Evolutionary conservation across 2,113 vertebrate species (phyloP), one percentile per base, ranked within the genome.

Genomic region (Sinocyclocheilus maitianheensis): DNA sequence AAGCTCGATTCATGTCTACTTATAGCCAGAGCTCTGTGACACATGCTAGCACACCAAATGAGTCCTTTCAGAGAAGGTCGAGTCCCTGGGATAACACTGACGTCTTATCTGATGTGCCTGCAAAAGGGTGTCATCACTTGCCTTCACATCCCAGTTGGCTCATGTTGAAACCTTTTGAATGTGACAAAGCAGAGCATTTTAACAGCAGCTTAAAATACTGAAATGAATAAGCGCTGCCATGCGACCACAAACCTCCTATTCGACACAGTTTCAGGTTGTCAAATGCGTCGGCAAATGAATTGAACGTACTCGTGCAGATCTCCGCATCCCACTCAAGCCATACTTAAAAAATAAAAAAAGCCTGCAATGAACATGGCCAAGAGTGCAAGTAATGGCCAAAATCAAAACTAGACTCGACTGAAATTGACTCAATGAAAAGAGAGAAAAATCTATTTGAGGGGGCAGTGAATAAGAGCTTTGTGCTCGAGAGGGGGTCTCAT

Each of bases 21-120:
- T 18, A 72, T 30, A 69, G 24, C 18, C 10, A 30, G 77, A 22
- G 80, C 58, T 82, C 80, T 67, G 8, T 60, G 65, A 87, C 55
- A 43, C 43, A 22, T 48, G 60, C 11, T 16, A 81, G 58, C 63
- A 75, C 76, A 84, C 84, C 81, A 63, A 86, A 46, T 34, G 13
- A 43, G 81, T 60, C 26, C 62, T 37, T 84, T 81, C 53, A 74
- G 43, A 62, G 77, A 72, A 81, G 85, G 85, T 86, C 77, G 26
- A 86, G 77, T 86, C 85, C 67, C 65, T 8, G 40, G 62, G n/a
- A 58, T 60, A 86, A 74, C 77, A 81, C 53, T 48, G 37, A 51
- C 16, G 24, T 71, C 77, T 85, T 85, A 86, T 86, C 85, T 86
- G 85, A 86, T 81, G 77, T 60, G 55, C n/a, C 67, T 86, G 85